Percentiles rank a stretch among this genome's conserved stretches.
Evolutionary conservation across 2,797 vertebrate species (phyloP).

Genomic region (Meda fulgida): DNA sequence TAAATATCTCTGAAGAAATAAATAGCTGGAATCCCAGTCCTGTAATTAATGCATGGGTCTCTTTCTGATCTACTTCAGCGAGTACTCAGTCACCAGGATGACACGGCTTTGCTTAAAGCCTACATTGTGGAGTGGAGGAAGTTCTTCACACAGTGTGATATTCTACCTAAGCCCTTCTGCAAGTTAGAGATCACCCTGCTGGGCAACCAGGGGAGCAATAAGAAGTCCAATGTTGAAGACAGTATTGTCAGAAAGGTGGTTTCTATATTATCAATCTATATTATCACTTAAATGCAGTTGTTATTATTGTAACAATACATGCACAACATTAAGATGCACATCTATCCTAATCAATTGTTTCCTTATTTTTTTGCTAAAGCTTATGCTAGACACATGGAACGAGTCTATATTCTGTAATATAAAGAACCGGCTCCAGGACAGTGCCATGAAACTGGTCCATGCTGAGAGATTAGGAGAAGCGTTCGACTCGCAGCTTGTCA

Average conservation of each 20-base stretch:
- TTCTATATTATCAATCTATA: not conserved
- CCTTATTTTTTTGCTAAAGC: slow-evolving; percentile 70
- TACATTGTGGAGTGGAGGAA: slow-evolving; percentile 97
- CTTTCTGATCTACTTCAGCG: slow-evolving; percentile 72
- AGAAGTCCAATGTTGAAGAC: slow-evolving; percentile 94
- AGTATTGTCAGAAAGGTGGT: slow-evolving; percentile 93
- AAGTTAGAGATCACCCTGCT: slow-evolving; percentile 89
- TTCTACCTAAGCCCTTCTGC: slow-evolving; percentile 94
- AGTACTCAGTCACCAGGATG: slow-evolving; percentile 94
- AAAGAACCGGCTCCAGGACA: slow-evolving; percentile 92
- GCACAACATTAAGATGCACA: not conserved
- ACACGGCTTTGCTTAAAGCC: slow-evolving; percentile 91
- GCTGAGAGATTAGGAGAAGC: slow-evolving; percentile 92
- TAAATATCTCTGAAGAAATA: not conserved
- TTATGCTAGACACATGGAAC: slow-evolving; percentile 96
- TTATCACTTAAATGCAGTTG: not conserved
- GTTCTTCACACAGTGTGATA: slow-evolving; percentile 97
- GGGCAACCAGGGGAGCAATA: slow-evolving; percentile 88
- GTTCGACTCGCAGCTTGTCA: slow-evolving; percentile 95
- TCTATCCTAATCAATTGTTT: not conserved
- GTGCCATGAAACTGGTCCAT: slow-evolving; percentile 95
- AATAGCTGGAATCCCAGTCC: not conserved
- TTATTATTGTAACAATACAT: not conserved
- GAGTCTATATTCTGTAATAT: slow-evolving; percentile 98
- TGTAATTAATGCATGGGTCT: not conserved